These are phyloP conservation scores for Pocillopora damicornis DNA, from an alignment of 64 coral and sea anemone species.

Conservation along the genomic window DNA sequence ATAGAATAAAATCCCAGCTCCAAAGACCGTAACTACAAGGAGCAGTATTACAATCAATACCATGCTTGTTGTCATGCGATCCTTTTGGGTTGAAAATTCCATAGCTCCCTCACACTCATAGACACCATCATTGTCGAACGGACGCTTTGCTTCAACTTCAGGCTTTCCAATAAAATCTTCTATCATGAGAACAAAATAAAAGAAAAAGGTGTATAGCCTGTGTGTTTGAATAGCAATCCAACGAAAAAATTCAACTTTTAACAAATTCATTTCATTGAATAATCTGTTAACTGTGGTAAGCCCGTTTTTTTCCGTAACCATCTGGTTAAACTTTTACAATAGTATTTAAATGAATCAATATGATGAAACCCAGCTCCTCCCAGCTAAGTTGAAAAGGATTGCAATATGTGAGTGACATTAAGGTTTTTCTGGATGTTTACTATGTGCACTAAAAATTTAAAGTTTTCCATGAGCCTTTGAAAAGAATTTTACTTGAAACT, in stretches of 20 bases:
- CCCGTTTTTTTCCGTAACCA: too few species aligned
- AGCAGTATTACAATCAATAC: background rate
- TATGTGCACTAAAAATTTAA: too few species aligned
- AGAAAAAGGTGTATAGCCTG: background rate
- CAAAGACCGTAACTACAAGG: background rate
- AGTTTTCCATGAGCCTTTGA: background rate
- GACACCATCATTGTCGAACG: background rate
- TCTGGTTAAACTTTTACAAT: too few species aligned
- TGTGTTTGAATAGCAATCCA: too few species aligned
- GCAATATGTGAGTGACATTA: too few species aligned
- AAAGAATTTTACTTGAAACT: background rate
- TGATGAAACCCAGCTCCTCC: too few species aligned
- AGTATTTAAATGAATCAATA: too few species aligned
- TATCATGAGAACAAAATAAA: background rate
- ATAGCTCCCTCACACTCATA: background rate
- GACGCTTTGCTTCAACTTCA: background rate
- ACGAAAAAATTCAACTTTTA: too few species aligned
- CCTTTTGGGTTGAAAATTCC: background rate
- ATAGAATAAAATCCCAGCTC: background rate
- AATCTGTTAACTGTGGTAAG: too few species aligned
- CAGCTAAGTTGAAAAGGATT: too few species aligned
- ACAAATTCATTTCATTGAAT: too few species aligned
- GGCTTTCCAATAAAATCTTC: conserved; percentile 12
- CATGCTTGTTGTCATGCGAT: background rate
- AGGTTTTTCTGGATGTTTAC: too few species aligned